Evolutionary conservation across 2,888 invertebrate species (phyloP), one percentile per base, ranked within the genome.

Genomic region (Parnassius glacialis): DNA sequence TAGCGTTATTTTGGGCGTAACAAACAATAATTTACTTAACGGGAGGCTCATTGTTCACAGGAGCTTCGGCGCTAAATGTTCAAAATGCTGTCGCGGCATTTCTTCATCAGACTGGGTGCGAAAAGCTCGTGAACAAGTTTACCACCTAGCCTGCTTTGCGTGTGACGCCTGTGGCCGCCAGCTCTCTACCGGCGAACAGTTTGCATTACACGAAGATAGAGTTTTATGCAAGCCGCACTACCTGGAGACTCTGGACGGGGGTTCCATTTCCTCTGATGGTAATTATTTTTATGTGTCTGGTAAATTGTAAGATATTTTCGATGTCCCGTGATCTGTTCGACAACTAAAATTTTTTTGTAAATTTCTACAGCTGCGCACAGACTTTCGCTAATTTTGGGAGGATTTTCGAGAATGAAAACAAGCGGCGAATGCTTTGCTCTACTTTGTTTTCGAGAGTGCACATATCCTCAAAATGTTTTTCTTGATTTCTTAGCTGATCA

Each of bases 71-170:
- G 96, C 97, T 62, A 98, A 98, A 90, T 99, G 99, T 89, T 96
- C 98, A 57, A 98, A 98, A 85, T 99, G 99, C 88, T 95, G 96
- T 73, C 94, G 99, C 59, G 95, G 96, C 73, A 98, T 99, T 79
- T 97, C 97, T 16, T 95, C 98, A 16, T 97, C 97, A 52, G 99
- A 99, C 91, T 99, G 99, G 99, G 99, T 99, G 76, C 93, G 99
- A 67, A 95, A 98, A 80, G 99, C 99, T 45, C 93, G 97, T 59
- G 96, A 97, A 79, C 95, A 97, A 84, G 97, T 99, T 44, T 99
- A 98, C 92, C 99, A 99, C 90, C 93, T 99, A 83, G 99, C 99
- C 55, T 99, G 99, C 91, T 99, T 99, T 91, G 98, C 99, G 20
- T 99, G 99, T 88, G 98, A 99, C 86, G 97, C 97, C 64, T 98